Percentiles rank a stretch among this genome's conserved stretches.
Evolutionary conservation across 2,888 invertebrate genomes (phyloP).

Genomic region (Dione juno): DNA sequence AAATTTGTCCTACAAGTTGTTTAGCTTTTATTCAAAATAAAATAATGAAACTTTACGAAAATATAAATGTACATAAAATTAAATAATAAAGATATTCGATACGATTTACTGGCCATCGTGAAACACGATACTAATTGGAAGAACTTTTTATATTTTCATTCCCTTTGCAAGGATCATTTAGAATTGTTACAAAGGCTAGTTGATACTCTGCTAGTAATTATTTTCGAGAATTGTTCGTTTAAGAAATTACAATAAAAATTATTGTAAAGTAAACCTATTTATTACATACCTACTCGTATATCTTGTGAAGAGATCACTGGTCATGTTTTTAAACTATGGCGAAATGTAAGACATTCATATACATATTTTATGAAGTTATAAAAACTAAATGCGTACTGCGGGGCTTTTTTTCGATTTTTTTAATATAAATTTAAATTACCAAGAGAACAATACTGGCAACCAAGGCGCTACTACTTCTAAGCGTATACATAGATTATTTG

Average conservation of each 20-base stretch:
- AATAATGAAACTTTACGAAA: not conserved
- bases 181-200: constrained; percentile 6
- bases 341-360: not conserved
- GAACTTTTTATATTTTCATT: constrained; percentile 5
- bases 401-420: not conserved
- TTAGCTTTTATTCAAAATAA: not conserved
- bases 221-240: not conserved
- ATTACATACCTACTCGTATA: no score
- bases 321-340: not conserved
- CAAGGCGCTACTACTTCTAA: not conserved
- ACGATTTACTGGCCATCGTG: constrained; percentile 11
- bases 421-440: not conserved
- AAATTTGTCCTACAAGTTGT: not conserved
- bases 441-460: not conserved
- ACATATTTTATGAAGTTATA: no score
- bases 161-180: constrained; percentile 10
- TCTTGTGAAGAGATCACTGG: not conserved
- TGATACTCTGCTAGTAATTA: constrained; percentile 21
- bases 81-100: not conserved
- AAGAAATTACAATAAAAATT: not conserved
- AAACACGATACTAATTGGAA: constrained; percentile 32
- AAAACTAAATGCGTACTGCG: no score
- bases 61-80: not conserved
- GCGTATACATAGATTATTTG: not conserved
- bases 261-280: not conserved